Percentiles rank a stretch among this genome's conserved stretches.
phyloP scores from a whole-genome alignment of 2,113 vertebrate species.

The Xyrauchen texanus region DNA sequence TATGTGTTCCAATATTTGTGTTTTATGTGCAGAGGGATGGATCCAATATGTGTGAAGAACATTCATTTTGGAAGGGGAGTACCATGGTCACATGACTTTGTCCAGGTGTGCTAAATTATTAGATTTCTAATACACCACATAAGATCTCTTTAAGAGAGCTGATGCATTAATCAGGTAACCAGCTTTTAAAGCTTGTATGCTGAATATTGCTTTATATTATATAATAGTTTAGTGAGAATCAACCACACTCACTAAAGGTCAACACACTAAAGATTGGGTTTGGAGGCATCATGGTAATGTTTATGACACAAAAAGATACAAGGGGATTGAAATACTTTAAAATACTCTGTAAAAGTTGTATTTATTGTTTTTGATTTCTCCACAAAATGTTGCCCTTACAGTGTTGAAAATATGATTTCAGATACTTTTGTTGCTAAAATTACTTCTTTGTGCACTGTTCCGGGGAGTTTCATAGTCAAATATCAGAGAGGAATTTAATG shows the following conservation, averaged over 20 bases:
- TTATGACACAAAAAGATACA: background rate
- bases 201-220: too few species aligned
- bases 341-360: background rate
- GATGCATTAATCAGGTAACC: conserved; percentile 4
- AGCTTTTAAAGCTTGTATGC: background rate
- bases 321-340: background rate
- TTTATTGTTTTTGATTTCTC: conserved; percentile 16
- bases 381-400: background rate
- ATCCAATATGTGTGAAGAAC: conserved; percentile 71
- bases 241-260: too few species aligned
- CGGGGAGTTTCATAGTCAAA: background rate
- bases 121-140: background rate
- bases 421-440: background rate
- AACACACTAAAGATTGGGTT: too few species aligned
- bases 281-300: background rate
- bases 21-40: conserved; percentile 52
- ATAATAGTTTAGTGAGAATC: too few species aligned
- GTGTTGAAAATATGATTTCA: background rate
- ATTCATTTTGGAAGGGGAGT: conserved; percentile 61
- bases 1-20: background rate
- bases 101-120: conserved; percentile 64
- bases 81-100: conserved; percentile 74
- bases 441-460: background rate
- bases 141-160: background rate
- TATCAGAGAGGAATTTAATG: background rate